Conservation (phyloP, 1,140 invertebrate genomes). For the Drepana arcuata region DNA sequence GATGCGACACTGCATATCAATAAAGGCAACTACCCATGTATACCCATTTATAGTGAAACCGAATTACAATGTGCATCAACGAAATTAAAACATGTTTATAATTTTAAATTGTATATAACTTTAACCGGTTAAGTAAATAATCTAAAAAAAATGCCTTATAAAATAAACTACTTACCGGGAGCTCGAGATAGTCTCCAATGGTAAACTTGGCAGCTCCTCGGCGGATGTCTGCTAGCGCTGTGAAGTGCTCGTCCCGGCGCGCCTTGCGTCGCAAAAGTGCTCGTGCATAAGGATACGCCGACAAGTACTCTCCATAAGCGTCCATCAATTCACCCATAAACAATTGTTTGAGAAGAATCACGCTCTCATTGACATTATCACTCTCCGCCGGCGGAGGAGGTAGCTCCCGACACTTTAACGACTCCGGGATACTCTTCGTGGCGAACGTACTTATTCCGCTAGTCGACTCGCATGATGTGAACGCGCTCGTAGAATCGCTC, state of each 20-base stretch:
- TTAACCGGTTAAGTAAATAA: no score
- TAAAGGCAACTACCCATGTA: no score
- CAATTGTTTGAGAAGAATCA: slow-evolving; percentile 60
- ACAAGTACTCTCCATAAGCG: slow-evolving; percentile 58
- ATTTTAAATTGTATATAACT: no score
- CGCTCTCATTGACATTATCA: slow-evolving; percentile 45
- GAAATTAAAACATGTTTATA: no score
- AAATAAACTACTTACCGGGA: slow-evolving; percentile 70
- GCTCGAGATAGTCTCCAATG: slow-evolving; percentile 59
- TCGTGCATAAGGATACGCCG: slow-evolving; percentile 54
- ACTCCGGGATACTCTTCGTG: slow-evolving; percentile 42
- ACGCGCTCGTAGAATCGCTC: slow-evolving; percentile 54
- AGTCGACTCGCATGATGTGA: slow-evolving; percentile 57
- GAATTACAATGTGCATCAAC: no score
- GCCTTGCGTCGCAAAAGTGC: slow-evolving; percentile 51
- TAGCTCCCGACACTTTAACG: slow-evolving; percentile 46
- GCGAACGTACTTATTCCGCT: slow-evolving; percentile 52
- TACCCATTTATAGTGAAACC: no score
- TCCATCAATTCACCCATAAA: slow-evolving; percentile 65
- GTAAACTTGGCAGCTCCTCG: slow-evolving; percentile 60
- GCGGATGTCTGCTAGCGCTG: slow-evolving; percentile 58
- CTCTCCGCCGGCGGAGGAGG: slow-evolving; percentile 38
- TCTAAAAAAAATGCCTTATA: no score
- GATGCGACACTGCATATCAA: no score
- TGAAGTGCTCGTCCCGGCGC: slow-evolving; percentile 61